These are phyloP conservation scores for Melanotaenia nigrans DNA, from an alignment of 2,797 vertebrate genomes.

Conservation along the genomic window DNA sequence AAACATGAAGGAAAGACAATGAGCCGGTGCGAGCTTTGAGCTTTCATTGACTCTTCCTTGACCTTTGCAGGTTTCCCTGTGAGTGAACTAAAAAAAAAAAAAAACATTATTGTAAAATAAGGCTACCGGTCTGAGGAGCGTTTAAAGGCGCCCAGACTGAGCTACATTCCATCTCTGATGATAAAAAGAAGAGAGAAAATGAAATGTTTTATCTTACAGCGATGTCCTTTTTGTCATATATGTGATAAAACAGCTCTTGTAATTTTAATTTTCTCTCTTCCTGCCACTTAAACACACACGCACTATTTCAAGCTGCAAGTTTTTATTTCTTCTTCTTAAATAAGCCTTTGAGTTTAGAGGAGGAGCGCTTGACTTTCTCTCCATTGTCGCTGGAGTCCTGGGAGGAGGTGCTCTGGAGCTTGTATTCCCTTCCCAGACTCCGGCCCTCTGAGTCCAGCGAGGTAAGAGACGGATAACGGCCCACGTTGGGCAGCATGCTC, in stretches of 20 bases:
- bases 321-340: constrained; percentile 94
- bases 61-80: constrained; percentile 83
- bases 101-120: constrained; percentile 81
- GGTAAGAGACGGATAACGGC: constrained; percentile 88
- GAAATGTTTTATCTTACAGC: constrained; percentile 77
- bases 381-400: constrained; percentile 93
- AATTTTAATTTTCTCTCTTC: constrained; percentile 43
- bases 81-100: constrained; percentile 81
- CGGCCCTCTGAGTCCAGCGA: constrained; percentile 88
- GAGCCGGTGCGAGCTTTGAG: constrained; percentile 80
- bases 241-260: constrained; percentile 70
- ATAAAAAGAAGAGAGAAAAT: constrained; percentile 74
- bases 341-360: constrained; percentile 96
- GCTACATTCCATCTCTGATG: constrained; percentile 87
- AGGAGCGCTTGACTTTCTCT: constrained; percentile 93
- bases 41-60: constrained; percentile 59
- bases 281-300: constrained; percentile 19
- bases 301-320: constrained; percentile 25
- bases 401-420: constrained; percentile 89
- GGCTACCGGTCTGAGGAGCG: constrained; percentile 79
- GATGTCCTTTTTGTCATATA: constrained; percentile 72
- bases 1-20: constrained; percentile 75
- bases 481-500: constrained; percentile 87
- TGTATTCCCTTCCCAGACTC: constrained; percentile 83
- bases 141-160: constrained; percentile 81